Base-by-base conservation (phyloP, 2,888 invertebrate genomes). In the Chrysolina americana region DNA sequence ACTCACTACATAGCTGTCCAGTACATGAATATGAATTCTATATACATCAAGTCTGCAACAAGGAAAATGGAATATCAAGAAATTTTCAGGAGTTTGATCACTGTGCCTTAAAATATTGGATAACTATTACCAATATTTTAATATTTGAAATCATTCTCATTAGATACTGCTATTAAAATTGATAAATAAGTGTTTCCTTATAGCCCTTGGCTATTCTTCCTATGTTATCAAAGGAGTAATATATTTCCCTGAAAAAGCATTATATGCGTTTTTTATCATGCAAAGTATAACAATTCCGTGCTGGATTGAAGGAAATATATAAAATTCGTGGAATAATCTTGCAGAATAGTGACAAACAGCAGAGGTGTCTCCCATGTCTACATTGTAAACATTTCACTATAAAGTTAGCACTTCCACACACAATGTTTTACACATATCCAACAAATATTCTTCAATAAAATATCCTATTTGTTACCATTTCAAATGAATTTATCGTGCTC, bases 1-100 rank as follows among this genome's bases (percentile, higher is more conserved):
- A 91, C 91, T 91, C 87, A 91, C 91, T 91, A 91, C 91, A 91
- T 91, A 90, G 88, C 89, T 89, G 85, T 86, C 84, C 83, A 83
- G 82, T 87, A 88, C 65, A 77, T 69, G 75, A 83, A 87, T 87
- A 86, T 88, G 86, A 84, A 86, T 84, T 79, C 85, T 81, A 83
- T 82, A 83, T 81, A 83, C 82, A 81, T 81, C 85, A 87, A 83
- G 85, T 86, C 87, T 88, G 86, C 78, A 88, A 87, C 78, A 86
- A 82, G 80, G 83, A 80, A 78, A 80, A 59, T 8, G 15, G 28
- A 59, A 28, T 23, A n/a, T 59, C 28, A 59, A 28, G 23, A 2
- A 28, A 36, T 59, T 59, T 59, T 28, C 59, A 36, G 5, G 13
- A 28, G n/a, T 36, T 64, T 36, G 36, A n/a, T 59, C 28, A 36